Percentiles rank a stretch among this genome's conserved stretches.
These are phyloP conservation scores for Agrotis clavis DNA, from an alignment of 2,888 invertebrate species.

Conservation along the genomic window DNA sequence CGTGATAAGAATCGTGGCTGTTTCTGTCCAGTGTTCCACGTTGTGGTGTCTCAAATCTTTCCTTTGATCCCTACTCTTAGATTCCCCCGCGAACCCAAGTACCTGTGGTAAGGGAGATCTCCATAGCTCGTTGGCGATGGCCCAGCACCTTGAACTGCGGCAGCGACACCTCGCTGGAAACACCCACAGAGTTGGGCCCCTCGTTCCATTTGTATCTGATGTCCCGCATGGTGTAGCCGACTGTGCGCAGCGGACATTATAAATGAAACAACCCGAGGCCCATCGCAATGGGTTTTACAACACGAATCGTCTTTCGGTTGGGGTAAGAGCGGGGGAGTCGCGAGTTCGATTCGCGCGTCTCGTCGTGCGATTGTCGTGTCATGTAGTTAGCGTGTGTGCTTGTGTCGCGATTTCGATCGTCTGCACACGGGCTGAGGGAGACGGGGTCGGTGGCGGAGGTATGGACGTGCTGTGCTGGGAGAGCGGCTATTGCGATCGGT, in stretches of 20 bases:
- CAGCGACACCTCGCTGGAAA: slow-evolving; percentile 98
- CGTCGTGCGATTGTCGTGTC: slow-evolving; percentile 86
- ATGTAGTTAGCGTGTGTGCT: slow-evolving; percentile 87
- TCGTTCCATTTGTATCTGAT: slow-evolving; percentile 99
- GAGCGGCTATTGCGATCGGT: slow-evolving; percentile 86
- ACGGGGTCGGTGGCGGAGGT: slow-evolving; percentile 87
- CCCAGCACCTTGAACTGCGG: slow-evolving; percentile 99
- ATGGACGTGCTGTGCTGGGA: slow-evolving; percentile 85
- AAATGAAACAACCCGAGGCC: slow-evolving; percentile 90
- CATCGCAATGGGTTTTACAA: slow-evolving; percentile 90
- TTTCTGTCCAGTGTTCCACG: slow-evolving; percentile 88
- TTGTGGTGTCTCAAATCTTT: slow-evolving; percentile 74
- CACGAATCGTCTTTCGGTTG: slow-evolving; percentile 87
- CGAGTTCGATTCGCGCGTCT: slow-evolving; percentile 84
- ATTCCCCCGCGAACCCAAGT: slow-evolving; percentile 86
- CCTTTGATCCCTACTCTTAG: slow-evolving; percentile 66
- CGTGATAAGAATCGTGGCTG: slow-evolving; percentile 89
- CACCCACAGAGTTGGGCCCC: slow-evolving; percentile 98
- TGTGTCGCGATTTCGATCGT: slow-evolving; percentile 85
- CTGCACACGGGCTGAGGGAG: slow-evolving; percentile 89
- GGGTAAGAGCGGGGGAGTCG: slow-evolving; percentile 85
- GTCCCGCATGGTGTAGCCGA: slow-evolving; percentile 99
- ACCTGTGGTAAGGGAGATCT: slow-evolving; percentile 99
- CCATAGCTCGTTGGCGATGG: slow-evolving; percentile 98
- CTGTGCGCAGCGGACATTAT: slow-evolving; percentile 92